Evolutionary conservation across 2,113 vertebrate species (phyloP).

Genomic region (Numida meleagris): DNA sequence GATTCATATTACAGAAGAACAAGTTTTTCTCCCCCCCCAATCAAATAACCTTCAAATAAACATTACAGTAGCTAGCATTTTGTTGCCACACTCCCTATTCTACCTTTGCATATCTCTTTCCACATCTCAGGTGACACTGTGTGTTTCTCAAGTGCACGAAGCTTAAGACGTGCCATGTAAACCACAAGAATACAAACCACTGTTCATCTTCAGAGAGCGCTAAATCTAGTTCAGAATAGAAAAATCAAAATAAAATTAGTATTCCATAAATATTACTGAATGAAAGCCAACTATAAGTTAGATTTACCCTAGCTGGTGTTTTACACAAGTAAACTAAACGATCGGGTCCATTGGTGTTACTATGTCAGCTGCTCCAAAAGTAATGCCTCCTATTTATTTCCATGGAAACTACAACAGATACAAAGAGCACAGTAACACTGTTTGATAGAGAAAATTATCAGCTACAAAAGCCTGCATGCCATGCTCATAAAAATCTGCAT

Average conservation of each 20-base stretch:
- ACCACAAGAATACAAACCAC: not conserved
- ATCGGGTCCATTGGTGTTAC: not conserved
- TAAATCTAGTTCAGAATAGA: not conserved
- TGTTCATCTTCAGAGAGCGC: not conserved
- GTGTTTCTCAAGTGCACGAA: not conserved
- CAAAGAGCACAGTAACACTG: too few relatives aligned
- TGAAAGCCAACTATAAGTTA: not conserved
- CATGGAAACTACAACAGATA: too few relatives aligned
- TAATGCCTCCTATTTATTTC: too few relatives aligned
- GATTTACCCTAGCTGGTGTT: not conserved
- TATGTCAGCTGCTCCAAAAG: not conserved
- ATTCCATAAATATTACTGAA: not conserved
- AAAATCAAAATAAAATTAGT: not conserved
- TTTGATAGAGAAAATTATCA: too few relatives aligned
- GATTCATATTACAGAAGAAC: not conserved
- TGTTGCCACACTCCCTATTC: not conserved
- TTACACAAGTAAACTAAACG: not conserved
- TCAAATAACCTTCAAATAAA: not conserved
- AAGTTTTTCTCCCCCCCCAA: not conserved
- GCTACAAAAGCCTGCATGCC: too few relatives aligned
- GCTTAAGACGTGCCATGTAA: not conserved
- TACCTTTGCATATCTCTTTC: not conserved
- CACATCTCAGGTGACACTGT: not conserved
- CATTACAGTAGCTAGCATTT: not conserved
- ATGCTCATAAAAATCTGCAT: too few relatives aligned